Evolutionary conservation across 2,888 invertebrate genomes (phyloP), one percentile per base, ranked within the genome.

Genomic region (Eupithecia tripunctaria): DNA sequence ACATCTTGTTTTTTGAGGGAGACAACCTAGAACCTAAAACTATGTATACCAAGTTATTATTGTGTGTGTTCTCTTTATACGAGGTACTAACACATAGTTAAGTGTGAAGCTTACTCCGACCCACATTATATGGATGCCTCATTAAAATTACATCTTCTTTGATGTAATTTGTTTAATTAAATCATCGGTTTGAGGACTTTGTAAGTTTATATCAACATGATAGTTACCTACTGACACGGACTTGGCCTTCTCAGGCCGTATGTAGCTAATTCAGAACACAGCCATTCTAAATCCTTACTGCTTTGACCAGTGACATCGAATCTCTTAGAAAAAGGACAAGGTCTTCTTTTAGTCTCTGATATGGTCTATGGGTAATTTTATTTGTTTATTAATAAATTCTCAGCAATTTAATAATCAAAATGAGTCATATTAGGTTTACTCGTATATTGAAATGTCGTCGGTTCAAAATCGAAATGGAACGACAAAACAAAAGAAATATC

Each of bases 191-290:
- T 51, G 21, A 47, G 47, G 56, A 56, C 14, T 27, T 60, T 18
- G 29, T 60, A 27, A 60, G 18, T 60, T n/a, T 29, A 60, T 60
- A 60, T 6, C 27, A 29, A 60, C 60, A 29, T 60, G 27, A 2
- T 51, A 51, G n/a, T 2, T 29, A 29, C 29, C 4, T 10, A 21
- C 47, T 51, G 21, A 60, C 29, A 15, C 29, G 27, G 60, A 60
- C 38, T 59, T 60, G 83, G 72, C 84, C 84, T 84, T 84, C 81
- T 76, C 67, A 25, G 62, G 70, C 84, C 84, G 79, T 82, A 82
- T 81, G 82, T 78, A 73, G 84, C 68, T 51, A 78, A 79, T 82
- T 80, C 81, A 81, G 84, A 81, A 71, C 80, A 76, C 68, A 51
- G 25, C 70, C 69, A 70, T 64, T 64, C 70, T 72, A 72, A 71